A percentile compares a stretch with the other conserved stretches of the same genome.
phyloP scores from a whole-genome alignment of 2,113 vertebrate genomes.

The Rynchops niger region DNA sequence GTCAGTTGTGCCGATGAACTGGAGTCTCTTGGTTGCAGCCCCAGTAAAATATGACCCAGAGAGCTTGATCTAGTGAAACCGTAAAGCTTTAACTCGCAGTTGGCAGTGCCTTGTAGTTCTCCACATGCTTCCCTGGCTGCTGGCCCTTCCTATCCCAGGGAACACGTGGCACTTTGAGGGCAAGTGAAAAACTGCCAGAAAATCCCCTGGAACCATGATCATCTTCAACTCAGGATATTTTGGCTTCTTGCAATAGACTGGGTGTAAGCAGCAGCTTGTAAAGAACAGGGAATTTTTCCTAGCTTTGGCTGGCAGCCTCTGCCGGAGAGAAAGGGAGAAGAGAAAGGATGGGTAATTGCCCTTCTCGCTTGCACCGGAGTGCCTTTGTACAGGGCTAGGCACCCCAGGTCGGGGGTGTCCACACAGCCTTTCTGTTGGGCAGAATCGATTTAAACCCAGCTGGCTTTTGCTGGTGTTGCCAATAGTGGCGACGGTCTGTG shows the following conservation, averaged over 20 bases:
- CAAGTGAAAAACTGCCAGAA: not conserved
- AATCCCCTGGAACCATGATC: not conserved
- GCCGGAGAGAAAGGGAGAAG: not conserved
- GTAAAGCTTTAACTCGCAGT: not conserved
- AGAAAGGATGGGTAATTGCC: fast-evolving
- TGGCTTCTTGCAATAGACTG: not conserved
- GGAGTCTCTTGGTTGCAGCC: not conserved
- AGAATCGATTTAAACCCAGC: not conserved
- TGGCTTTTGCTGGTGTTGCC: not conserved
- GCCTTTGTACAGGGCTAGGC: fast-evolving
- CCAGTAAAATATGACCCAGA: fast-evolving
- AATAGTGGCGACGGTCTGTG: not conserved
- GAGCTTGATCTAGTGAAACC: not conserved
- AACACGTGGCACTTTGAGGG: not conserved
- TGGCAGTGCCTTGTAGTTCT: not conserved
- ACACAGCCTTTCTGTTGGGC: not conserved
- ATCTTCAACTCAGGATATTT: not conserved
- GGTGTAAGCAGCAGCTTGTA: not conserved
- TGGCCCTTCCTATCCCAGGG: not conserved
- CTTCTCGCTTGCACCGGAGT: fast-evolving
- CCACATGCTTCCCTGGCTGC: not conserved
- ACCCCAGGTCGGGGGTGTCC: fast-evolving
- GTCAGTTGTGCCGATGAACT: not conserved
- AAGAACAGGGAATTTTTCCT: not conserved
- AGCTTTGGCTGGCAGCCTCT: not conserved